A percentile compares a stretch with the other conserved stretches of the same genome.
Conservation (phyloP, 2,797 vertebrate species). For the Enteromius argenteus region DNA sequence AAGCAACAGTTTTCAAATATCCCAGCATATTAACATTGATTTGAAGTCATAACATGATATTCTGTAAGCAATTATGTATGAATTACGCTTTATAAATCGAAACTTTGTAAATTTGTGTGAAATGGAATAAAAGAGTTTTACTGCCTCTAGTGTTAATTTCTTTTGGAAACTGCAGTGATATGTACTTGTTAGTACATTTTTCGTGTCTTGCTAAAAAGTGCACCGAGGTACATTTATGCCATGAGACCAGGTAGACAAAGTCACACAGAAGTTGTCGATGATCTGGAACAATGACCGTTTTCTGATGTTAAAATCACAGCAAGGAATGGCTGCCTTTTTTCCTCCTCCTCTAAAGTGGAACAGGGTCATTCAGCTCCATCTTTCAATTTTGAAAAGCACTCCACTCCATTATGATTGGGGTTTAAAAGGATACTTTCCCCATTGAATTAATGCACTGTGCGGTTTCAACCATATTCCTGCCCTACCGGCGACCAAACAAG, state of each 20-base stretch:
- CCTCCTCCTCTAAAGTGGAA: constrained; percentile 1
- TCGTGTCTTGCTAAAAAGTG: too few species aligned
- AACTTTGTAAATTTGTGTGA: too few species aligned
- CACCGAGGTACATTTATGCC: too few species aligned
- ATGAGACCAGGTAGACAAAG: constrained; percentile 2
- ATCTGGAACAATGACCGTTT: constrained; percentile 8
- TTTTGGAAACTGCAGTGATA: too few species aligned
- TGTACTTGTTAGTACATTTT: too few species aligned
- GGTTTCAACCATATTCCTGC: constrained; percentile 1
- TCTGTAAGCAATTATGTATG: too few species aligned
- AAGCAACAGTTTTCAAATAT: too few species aligned
- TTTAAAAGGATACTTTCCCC: constrained; percentile 16
- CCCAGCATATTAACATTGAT: too few species aligned
- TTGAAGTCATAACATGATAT: too few species aligned
- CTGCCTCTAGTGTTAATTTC: too few species aligned
- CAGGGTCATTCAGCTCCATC: constrained; percentile 40
- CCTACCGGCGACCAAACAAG: neutral
- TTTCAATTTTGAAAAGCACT: constrained; percentile 53
- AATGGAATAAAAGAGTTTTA: too few species aligned
- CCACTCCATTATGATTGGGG: constrained; percentile 36
- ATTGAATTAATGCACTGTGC: constrained; percentile 28
- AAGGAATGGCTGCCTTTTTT: constrained; percentile 18
- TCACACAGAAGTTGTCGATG: constrained; percentile 7
- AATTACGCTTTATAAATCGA: too few species aligned
- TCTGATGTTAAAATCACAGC: constrained; percentile 13